Evolutionary conservation across 2,797 vertebrate genomes (phyloP).

Genomic region (Cirrhinus mrigala): DNA sequence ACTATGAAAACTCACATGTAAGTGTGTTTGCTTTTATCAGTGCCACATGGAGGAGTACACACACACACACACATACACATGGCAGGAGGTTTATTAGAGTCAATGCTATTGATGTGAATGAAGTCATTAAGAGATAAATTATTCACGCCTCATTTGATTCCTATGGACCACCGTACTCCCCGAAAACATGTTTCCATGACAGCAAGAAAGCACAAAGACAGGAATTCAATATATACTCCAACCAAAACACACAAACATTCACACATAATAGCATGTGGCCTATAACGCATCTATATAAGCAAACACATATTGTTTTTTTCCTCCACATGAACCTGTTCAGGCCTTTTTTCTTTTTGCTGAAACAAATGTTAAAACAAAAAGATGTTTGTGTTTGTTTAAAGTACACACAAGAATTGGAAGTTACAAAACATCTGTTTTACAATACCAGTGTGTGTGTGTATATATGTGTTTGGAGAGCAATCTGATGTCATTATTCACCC

Average conservation of each 20-base stretch:
- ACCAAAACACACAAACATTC: conserved; percentile 58
- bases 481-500: conserved; percentile 1
- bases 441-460: neutral
- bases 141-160: conserved; percentile 85
- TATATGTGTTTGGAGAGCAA: neutral
- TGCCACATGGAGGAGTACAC: conserved; percentile 34
- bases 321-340: neutral
- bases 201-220: conserved; percentile 76
- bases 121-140: conserved; percentile 85
- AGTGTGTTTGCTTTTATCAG: conserved; percentile 19
- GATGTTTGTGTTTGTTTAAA: neutral
- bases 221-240: conserved; percentile 74
- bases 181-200: conserved; percentile 83
- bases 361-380: conserved; percentile 5
- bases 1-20: conserved; percentile 14
- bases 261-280: conserved; percentile 37
- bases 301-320: conserved; percentile 15
- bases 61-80: conserved; percentile 49
- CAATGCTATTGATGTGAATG: conserved; percentile 84
- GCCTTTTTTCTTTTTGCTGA: neutral
- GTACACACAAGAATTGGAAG: neutral
- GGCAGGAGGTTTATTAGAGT: conserved; percentile 74
- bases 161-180: conserved; percentile 83
- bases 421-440: conserved; percentile 6
- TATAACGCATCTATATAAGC: conserved; percentile 23